Evolutionary conservation across 2,113 vertebrate species (phyloP).

Genomic region (Butorides virescens): DNA sequence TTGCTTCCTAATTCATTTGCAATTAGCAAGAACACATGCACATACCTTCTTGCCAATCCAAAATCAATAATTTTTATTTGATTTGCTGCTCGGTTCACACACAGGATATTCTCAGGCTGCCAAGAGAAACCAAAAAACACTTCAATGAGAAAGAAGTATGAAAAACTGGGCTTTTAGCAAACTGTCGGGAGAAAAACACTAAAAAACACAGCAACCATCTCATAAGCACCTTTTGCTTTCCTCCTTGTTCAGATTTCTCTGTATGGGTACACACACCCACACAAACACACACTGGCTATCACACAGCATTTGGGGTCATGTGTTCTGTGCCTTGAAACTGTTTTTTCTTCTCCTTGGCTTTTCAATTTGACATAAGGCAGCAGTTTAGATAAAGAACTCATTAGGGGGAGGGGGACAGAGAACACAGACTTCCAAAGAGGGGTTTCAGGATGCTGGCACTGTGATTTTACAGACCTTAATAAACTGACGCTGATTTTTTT

Average conservation of each 20-base stretch:
- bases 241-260: conserved; percentile 23
- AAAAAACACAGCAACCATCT: conserved; percentile 43
- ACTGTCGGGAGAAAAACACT: conserved; percentile 47
- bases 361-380: conserved; percentile 28
- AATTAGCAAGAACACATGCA: background rate
- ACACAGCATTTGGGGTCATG: background rate
- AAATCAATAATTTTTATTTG: conserved; percentile 99
- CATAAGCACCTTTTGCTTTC: conserved; percentile 36
- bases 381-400: conserved; percentile 58
- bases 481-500: background rate
- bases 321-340: background rate
- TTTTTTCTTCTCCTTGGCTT: background rate
- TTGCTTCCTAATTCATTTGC: background rate
- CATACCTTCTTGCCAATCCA: conserved; percentile 94
- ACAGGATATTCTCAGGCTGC: conserved; percentile 98
- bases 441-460: background rate
- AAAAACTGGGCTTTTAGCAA: conserved; percentile 23
- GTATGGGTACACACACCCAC: background rate
- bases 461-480: conserved; percentile 16
- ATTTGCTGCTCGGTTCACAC: conserved; percentile 90
- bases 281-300: background rate
- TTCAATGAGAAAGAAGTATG: conserved; percentile 48
- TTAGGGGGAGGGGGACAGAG: background rate
- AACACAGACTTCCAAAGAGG: background rate
- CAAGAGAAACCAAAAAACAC: conserved; percentile 60